These are phyloP conservation scores for Acromyrmex charruanus DNA, from an alignment of 1,140 invertebrate species.

Conservation along the genomic window DNA sequence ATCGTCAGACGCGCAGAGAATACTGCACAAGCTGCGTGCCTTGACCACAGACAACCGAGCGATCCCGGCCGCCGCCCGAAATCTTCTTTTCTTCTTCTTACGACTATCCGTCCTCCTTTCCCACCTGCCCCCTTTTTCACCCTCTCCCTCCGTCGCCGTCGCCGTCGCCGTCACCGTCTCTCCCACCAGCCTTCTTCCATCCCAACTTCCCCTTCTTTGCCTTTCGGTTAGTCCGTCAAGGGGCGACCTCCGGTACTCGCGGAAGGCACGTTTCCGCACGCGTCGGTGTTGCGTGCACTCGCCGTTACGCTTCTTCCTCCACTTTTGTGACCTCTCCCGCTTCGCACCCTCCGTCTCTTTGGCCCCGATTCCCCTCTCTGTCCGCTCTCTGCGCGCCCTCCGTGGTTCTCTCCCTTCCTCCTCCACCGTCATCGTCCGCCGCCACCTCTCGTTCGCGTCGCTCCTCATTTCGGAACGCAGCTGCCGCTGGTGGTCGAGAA, in stretches of 20 bases:
- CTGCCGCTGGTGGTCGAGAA: constrained; percentile 75
- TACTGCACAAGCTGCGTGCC: constrained; percentile 81
- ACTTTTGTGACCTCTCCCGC: constrained; percentile 72
- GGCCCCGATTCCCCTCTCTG: not conserved
- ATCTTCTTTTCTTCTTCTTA: constrained; percentile 75
- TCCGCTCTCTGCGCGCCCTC: not conserved
- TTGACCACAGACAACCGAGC: constrained; percentile 85
- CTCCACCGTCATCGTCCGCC: constrained; percentile 8
- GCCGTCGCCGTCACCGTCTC: not conserved
- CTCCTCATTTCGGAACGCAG: constrained; percentile 75
- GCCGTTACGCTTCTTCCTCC: constrained; percentile 81
- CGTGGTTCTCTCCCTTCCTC: constrained; percentile 16
- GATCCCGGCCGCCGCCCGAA: constrained; percentile 82
- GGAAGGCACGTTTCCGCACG: constrained; percentile 80
- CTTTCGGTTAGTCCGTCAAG: constrained; percentile 73
- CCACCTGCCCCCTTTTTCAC: constrained; percentile 32
- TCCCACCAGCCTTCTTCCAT: constrained; percentile 56
- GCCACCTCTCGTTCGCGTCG: constrained; percentile 64
- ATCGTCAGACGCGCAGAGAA: constrained; percentile 71
- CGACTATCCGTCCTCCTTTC: constrained; percentile 58
- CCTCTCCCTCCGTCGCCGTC: constrained; percentile 48
- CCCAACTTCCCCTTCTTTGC: constrained; percentile 52
- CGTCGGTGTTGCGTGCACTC: constrained; percentile 80
- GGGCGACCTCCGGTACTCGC: constrained; percentile 75
- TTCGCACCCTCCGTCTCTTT: constrained; percentile 1